Evolutionary conservation across 2,888 invertebrate genomes (phyloP).

Genomic region (Polyploca ridens): DNA sequence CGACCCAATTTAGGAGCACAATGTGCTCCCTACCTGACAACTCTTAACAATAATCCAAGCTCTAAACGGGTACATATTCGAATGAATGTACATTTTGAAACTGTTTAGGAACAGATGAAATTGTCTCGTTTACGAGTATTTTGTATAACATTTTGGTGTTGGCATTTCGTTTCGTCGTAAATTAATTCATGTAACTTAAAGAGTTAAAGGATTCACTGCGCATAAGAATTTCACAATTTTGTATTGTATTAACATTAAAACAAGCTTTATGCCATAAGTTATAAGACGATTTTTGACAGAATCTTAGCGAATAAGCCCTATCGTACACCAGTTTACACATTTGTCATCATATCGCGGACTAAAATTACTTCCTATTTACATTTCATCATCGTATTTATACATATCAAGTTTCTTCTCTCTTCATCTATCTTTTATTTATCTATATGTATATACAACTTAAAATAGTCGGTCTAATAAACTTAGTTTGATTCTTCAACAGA

Average conservation of each 20-base stretch:
- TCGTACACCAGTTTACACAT: too few species aligned
- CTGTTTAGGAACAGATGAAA: constrained; percentile 21
- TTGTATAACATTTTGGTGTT: not conserved
- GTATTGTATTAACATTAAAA: not conserved
- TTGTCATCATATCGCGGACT: too few species aligned
- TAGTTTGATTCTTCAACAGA: too few species aligned
- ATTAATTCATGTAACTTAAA: not conserved
- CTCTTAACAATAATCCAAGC: constrained; percentile 31
- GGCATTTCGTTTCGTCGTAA: not conserved
- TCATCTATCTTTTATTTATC: too few species aligned
- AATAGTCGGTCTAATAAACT: too few species aligned
- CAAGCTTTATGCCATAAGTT: too few species aligned
- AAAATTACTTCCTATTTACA: too few species aligned
- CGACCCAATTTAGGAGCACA: constrained; percentile 24
- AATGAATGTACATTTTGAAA: constrained; percentile 23
- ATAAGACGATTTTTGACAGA: too few species aligned
- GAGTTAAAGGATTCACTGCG: not conserved
- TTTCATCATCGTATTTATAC: too few species aligned
- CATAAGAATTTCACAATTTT: not conserved
- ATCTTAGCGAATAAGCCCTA: too few species aligned
- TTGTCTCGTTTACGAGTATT: constrained; percentile 17
- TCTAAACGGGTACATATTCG: constrained; percentile 33
- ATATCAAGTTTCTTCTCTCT: too few species aligned
- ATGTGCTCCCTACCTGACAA: constrained; percentile 30
- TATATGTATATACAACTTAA: too few species aligned